Evolutionary conservation across 2,113 vertebrate species (phyloP), one percentile per base, ranked within the genome.

Genomic region (Ptyas mucosa): DNA sequence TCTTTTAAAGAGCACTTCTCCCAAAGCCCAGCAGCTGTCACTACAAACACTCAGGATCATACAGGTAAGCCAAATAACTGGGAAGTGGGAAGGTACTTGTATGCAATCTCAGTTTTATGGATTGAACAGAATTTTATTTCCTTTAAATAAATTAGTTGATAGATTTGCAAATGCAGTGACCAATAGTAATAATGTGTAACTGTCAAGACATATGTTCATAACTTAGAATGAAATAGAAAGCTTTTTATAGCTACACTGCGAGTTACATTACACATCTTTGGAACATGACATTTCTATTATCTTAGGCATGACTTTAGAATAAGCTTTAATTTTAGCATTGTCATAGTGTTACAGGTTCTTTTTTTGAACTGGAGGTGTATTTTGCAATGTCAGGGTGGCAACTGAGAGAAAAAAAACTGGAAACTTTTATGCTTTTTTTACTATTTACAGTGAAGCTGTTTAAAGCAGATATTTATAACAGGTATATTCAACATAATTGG

Each of bases 1-100:
- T 0, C 91, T 98, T 88, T 94, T 99, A 95, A 93, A 96, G 0
- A 97, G 97, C 20, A 46, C 64, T 0, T 98, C 96, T n/a, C 96
- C 98, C 0, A 96, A 94, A 58, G 97, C 96, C 85, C 98, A 98
- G 95, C 98, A 98, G 85, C 96, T 98, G 87, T 95, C 98, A 53
- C 97, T 99, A 89, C 97, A 97, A 94, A 97, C 96, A 0, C 97
- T 99, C 9, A 87, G 88, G 88, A 92, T 58, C 53, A 93, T 97
- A 21, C 98, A 99, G 98, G 98, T 99, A 64, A 97, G 96, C 34
- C 20, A 43, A 0, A 29, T 0, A n/a, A 3, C 0, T 0, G 5
- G 2, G 0, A 0, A 21, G 53, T 20, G 2, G 0, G 0, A 39
- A 81, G 18, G 64, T 75, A 34, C 3, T 43, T 81, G 64, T 75